phyloP scores from a whole-genome alignment of 2,797 vertebrate species.

The Pseudomugil gertrudae region DNA sequence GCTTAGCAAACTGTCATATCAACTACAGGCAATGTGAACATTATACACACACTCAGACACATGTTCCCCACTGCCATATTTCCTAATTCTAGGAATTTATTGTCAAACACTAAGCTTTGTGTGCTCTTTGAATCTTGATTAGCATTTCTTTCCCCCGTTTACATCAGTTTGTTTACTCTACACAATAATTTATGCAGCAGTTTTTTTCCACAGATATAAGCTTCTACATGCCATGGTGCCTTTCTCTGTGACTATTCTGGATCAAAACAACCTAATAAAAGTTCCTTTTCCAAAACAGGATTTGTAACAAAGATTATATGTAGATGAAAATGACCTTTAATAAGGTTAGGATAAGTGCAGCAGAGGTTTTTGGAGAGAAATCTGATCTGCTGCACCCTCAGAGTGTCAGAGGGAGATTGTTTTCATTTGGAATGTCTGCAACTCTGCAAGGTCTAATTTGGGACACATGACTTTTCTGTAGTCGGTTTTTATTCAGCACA shows the following conservation, averaged over 20 bases:
- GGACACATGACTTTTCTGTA: conserved; percentile 56
- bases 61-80: conserved; percentile 42
- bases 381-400: conserved; percentile 20
- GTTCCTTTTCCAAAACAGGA: neutral
- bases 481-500: conserved; percentile 45
- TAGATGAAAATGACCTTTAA: conserved; percentile 6
- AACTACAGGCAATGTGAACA: conserved; percentile 55
- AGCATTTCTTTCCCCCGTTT: conserved; percentile 14
- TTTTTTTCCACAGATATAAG: conserved; percentile 4
- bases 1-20: conserved; percentile 70
- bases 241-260: neutral
- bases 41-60: conserved; percentile 45
- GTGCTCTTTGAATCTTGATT: conserved; percentile 33
- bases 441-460: conserved; percentile 62
- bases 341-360: conserved; percentile 8
- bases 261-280: neutral
- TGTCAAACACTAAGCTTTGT: conserved; percentile 40
- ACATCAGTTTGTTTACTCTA: conserved; percentile 2
- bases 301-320: conserved; percentile 4
- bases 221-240: neutral
- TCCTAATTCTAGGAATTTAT: conserved; percentile 41
- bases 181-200: conserved; percentile 6
- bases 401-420: conserved; percentile 8
- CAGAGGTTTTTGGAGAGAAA: conserved; percentile 22
- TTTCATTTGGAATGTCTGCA: conserved; percentile 42